Base-by-base conservation (phyloP, 2,888 invertebrate species). In the Pheosia tremula region DNA sequence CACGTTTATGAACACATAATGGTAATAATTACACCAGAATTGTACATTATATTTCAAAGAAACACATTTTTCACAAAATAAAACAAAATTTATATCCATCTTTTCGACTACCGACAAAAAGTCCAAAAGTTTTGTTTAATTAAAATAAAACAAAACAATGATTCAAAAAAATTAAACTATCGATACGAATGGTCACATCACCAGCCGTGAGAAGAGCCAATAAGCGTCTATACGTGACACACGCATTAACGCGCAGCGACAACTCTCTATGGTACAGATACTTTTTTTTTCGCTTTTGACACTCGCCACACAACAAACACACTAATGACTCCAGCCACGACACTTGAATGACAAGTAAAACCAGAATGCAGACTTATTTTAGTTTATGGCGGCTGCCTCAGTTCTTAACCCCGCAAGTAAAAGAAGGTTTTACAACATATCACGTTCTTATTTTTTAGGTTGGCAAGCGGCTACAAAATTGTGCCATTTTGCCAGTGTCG, bases 211-310 rank as follows among this genome's bases (percentile, higher is more conserved):
- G 77, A 83, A 86, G 81, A 87, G 84, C 83, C 84, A 88, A 88
- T 86, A 87, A 78, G 72, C 80, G 71, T 75, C 78, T 73, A 24
- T 24, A 77, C 88, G 87, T 88, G 88, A 88, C 86, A 85, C 74
- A 72, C 74, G 76, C 84, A 87, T 89, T 88, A 89, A 81, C 87
- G 76, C 84, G 72, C 66, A 60, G 79, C 76, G 84, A 86, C 87
- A 84, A 67, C 74, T 76, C 76, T 67, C 49, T 64, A 65, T 66
- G 69, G 59, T 59, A 55, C 55, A 59, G 63, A 62, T 59, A 57
- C 64, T 58, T 61, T 50, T 50, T 55, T 64, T 67, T 68, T 60
- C 53, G 54, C 58, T 60, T 59, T 61, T 54, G 38, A 50, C 45
- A 55, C 54, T 58, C 59, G 50, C 36, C 45, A 58, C 56, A 61